Conservation (phyloP, 2,797 vertebrate species). For the Coracias cyanogaster region DNA sequence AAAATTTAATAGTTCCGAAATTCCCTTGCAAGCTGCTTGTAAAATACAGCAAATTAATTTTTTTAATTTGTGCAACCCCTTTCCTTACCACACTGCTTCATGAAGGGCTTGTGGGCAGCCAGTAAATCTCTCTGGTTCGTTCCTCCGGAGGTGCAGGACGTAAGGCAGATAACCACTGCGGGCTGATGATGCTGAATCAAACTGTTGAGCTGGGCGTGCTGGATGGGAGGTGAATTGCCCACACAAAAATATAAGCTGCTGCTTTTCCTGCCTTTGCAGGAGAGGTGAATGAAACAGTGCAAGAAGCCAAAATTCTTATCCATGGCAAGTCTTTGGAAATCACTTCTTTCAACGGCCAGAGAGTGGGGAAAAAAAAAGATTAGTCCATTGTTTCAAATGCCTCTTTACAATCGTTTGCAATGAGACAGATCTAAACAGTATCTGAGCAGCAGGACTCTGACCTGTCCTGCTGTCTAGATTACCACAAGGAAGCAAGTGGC, state of each 20-base stretch:
- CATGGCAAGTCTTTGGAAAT: neutral
- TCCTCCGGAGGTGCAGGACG: neutral
- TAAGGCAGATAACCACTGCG: neutral
- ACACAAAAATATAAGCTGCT: neutral
- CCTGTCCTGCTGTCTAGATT: neutral
- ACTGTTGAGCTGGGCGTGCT: neutral
- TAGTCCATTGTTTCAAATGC: neutral
- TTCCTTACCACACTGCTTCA: neutral
- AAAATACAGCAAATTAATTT: slow-evolving; percentile 10
- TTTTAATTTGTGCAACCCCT: neutral
- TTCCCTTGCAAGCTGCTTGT: neutral
- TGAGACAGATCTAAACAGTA: neutral
- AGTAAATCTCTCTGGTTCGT: neutral
- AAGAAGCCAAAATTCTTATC: neutral
- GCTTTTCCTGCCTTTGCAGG: neutral
- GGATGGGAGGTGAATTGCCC: neutral
- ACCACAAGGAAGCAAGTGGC: neutral
- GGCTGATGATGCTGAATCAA: neutral
- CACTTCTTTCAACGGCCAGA: neutral
- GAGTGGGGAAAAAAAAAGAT: neutral
- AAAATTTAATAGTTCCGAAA: neutral
- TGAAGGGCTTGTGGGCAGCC: neutral
- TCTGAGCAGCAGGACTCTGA: neutral
- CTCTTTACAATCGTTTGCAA: neutral
- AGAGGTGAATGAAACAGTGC: neutral